Conservation (phyloP, 2,888 invertebrate genomes). For the Oxycera nigricornis region DNA sequence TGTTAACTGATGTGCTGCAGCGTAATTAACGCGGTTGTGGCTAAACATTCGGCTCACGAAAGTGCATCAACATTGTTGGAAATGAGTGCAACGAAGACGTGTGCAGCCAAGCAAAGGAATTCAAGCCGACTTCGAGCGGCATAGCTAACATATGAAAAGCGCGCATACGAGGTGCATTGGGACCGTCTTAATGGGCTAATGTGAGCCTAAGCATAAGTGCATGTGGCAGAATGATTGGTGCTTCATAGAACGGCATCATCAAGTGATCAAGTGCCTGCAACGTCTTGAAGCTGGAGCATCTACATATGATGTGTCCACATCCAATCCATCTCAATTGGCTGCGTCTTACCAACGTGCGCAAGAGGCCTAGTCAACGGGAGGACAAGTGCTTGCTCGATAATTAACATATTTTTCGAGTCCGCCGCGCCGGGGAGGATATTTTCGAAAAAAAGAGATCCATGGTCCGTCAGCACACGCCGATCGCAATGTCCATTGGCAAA, state of each 20-base stretch:
- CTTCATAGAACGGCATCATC: neutral
- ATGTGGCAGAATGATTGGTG: neutral
- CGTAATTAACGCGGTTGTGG: no score
- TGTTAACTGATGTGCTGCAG: no score
- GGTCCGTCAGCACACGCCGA: neutral
- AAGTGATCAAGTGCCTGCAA: neutral
- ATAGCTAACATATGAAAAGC: neutral
- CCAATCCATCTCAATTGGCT: constrained; percentile 6
- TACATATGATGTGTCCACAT: neutral
- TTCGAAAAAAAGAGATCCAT: neutral
- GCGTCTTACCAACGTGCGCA: neutral
- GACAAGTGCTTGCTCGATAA: constrained; percentile 12
- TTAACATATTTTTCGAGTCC: neutral
- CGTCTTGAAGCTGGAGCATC: neutral
- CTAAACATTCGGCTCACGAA: no score
- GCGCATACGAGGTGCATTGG: neutral
- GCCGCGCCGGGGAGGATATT: neutral
- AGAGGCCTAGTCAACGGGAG: neutral
- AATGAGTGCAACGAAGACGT: neutral
- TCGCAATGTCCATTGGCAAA: neutral
- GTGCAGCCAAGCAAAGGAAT: neutral
- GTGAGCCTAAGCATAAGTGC: constrained; percentile 14
- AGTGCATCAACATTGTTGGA: no score
- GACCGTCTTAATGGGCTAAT: constrained; percentile 2
- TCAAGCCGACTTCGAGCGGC: neutral